Evolutionary conservation across 2,888 invertebrate species (phyloP).

Genomic region (Trichopoda pennipes): DNA sequence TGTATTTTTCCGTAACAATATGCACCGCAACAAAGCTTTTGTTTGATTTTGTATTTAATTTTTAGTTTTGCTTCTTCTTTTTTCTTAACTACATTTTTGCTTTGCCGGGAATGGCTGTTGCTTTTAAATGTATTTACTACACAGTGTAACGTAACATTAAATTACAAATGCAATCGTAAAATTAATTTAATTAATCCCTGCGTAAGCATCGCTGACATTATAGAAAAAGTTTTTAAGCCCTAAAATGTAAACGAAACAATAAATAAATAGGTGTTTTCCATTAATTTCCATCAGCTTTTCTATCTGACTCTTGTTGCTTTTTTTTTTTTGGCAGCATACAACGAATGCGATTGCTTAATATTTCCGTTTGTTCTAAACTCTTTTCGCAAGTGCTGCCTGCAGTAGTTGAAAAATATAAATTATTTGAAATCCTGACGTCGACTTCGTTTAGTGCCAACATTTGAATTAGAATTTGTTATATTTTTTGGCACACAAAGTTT

Average conservation of each 20-base stretch:
- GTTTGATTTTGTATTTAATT: slow-evolving; percentile 28
- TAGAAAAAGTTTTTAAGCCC: slow-evolving; percentile 61
- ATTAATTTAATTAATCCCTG: slow-evolving; percentile 71
- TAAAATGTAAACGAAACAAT: slow-evolving; percentile 39
- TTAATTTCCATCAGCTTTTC: slow-evolving; percentile 33
- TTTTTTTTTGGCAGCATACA: too few species aligned
- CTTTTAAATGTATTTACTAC: slow-evolving; percentile 16
- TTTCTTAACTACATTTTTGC: neutral
- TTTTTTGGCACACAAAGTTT: slow-evolving; percentile 50
- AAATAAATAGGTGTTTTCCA: slow-evolving; percentile 53
- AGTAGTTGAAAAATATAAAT: slow-evolving; percentile 26
- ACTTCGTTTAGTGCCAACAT: slow-evolving; percentile 37
- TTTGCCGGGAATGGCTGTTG: slow-evolving; percentile 25
- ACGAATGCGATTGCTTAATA: neutral
- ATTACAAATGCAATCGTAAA: slow-evolving; percentile 71
- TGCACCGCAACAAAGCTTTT: slow-evolving; percentile 17
- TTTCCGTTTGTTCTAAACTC: slow-evolving; percentile 1
- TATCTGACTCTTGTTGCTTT: neutral
- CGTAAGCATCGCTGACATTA: slow-evolving; percentile 47
- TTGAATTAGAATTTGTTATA: slow-evolving; percentile 60
- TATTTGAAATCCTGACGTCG: slow-evolving; percentile 27
- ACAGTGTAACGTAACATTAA: slow-evolving; percentile 48
- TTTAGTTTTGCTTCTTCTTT: neutral
- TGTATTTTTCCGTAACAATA: slow-evolving; percentile 1
- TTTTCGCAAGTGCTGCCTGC: slow-evolving; percentile 4